phyloP scores from a whole-genome alignment of 1,140 invertebrate species.

The Solen grandis region DNA sequence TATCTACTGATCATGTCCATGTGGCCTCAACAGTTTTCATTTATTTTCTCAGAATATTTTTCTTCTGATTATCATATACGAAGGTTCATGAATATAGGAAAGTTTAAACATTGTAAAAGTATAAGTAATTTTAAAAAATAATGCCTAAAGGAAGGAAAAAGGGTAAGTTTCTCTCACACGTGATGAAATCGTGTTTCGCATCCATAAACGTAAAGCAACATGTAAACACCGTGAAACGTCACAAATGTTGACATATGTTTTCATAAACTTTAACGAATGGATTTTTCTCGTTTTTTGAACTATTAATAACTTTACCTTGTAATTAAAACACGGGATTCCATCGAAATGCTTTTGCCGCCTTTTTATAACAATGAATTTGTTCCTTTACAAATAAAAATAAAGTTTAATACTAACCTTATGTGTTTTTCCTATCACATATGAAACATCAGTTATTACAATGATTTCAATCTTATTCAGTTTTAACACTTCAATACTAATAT shows the following conservation, averaged over 20 bases:
- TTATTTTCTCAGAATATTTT: slow-evolving; percentile 54
- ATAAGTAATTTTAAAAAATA: slow-evolving; percentile 67
- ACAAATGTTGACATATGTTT: not conserved
- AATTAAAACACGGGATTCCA: not conserved
- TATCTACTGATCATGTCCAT: slow-evolving; percentile 51
- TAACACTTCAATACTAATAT: too few relatives aligned
- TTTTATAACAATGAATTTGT: too few relatives aligned
- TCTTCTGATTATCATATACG: slow-evolving; percentile 73
- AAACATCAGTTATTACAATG: too few relatives aligned
- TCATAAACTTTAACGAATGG: not conserved
- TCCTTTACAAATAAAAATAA: too few relatives aligned
- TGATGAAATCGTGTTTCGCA: not conserved
- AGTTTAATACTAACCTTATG: too few relatives aligned
- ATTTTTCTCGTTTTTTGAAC: not conserved
- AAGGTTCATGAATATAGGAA: slow-evolving; percentile 65
- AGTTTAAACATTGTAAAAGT: slow-evolving; percentile 64
- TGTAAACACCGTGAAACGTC: not conserved
- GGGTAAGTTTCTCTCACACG: slow-evolving; percentile 41
- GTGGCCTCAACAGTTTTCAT: slow-evolving; percentile 48
- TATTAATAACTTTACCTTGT: not conserved
- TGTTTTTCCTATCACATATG: too few relatives aligned
- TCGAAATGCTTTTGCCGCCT: not conserved
- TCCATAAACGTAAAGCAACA: not conserved
- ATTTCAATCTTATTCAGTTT: too few relatives aligned
- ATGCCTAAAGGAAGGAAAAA: slow-evolving; percentile 79